Evolutionary conservation across 1,140 invertebrate species (phyloP), one percentile per base, ranked within the genome.

Genomic region (Drosophila kurseongensis): DNA sequence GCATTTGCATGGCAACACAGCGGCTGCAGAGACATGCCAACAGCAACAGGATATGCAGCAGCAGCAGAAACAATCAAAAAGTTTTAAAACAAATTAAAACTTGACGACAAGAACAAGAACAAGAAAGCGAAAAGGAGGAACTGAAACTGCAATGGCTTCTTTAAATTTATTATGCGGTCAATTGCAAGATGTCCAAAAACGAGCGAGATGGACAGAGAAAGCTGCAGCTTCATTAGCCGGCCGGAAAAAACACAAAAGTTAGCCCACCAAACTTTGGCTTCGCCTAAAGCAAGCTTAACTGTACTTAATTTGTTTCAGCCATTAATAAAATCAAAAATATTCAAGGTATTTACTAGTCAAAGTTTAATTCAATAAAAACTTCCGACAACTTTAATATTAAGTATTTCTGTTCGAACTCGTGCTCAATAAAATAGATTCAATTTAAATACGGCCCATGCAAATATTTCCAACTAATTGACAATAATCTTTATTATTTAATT

Each of bases 41-140:
- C 61, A 52, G 41, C 36, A 29, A 50, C n/a, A 18, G 38, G 12
- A 4, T 13, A 14, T 14, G n/a, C 61, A 57, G 18, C 62, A 58
- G 35, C 52, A 58, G 29, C 63, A 63, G 61, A 83, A 86, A 89
- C 84, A 86, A 86, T 86, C 83, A 86, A 83, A 86, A 86, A 86
- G 84, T 86, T 86, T 89, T 83, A 88, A 86, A 86, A 89, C 84
- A 86, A 86, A 86, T 86, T 88, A 86, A 86, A 88, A 88, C 72
- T 88, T 88, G 83, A 82, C 71, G 72, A 80, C 75, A 71, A 68
- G 79, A 47, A 80, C 75, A 71, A 68, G 79, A 47, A 74, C 57
- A 55, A 29, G 47, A 41, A 42, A 44, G 36, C 36, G 59, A 42
- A 51, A 36, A 12, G 27, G 16, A 52, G 38, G 5, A 54, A 36